Evolutionary conservation across 2,888 invertebrate genomes (phyloP).

Genomic region (Escarpia spicata): DNA sequence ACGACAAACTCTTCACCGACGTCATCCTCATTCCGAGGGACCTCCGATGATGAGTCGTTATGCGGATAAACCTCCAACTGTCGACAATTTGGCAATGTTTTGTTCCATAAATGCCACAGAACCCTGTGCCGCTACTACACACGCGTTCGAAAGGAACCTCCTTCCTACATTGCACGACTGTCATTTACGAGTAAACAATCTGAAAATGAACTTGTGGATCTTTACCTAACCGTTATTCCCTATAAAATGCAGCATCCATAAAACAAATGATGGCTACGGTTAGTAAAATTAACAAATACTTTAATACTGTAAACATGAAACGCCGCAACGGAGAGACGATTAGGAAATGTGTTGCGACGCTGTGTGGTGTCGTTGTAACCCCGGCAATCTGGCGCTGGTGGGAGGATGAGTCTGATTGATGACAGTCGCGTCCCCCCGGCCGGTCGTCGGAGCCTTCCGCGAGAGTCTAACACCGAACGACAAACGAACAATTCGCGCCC

Average conservation of each 20-base stretch:
- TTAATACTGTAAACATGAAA: neutral
- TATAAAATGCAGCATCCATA: neutral
- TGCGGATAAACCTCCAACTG: too few relatives aligned
- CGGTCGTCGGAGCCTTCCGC: neutral
- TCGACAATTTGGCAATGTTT: too few relatives aligned
- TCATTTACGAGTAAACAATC: neutral
- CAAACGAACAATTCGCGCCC: conserved; percentile 13
- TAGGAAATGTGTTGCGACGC: neutral
- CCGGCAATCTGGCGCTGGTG: neutral
- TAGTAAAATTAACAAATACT: neutral
- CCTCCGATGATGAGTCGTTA: too few relatives aligned
- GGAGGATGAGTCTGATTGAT: neutral
- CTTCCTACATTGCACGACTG: too few relatives aligned
- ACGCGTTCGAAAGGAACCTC: too few relatives aligned
- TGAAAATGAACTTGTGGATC: neutral
- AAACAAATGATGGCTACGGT: neutral
- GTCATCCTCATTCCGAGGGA: too few relatives aligned
- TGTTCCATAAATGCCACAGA: too few relatives aligned
- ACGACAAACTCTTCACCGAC: too few relatives aligned
- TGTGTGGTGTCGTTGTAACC: neutral
- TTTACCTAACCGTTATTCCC: neutral
- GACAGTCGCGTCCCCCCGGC: neutral
- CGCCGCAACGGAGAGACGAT: neutral
- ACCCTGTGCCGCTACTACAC: too few relatives aligned
- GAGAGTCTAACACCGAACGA: conserved; percentile 12